phyloP scores from a whole-genome alignment of 2,888 invertebrate species.

The Rotaria sp. region DNA sequence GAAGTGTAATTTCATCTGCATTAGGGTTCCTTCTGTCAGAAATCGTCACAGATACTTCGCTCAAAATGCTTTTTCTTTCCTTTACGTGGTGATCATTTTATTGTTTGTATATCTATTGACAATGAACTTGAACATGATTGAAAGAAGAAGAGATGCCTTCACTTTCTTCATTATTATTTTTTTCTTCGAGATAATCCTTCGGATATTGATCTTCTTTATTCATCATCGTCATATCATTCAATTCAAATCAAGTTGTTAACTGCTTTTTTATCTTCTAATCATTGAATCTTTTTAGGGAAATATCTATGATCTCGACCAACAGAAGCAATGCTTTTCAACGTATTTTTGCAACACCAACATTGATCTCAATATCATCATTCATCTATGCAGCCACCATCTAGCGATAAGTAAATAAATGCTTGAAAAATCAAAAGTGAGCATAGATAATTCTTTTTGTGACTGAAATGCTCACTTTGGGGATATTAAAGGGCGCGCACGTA shows the following conservation, averaged over 20 bases:
- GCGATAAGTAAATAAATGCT: too few species aligned
- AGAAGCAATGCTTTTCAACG: not conserved
- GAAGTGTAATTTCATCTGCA: too few species aligned
- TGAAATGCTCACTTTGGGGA: too few species aligned
- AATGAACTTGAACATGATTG: constrained; percentile 17
- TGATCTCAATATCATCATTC: too few species aligned
- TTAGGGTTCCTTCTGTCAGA: too few species aligned
- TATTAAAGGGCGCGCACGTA: too few species aligned
- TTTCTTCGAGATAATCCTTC: not conserved
- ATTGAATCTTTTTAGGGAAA: not conserved
- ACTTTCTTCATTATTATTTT: not conserved
- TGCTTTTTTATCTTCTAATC: not conserved
- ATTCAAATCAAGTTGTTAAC: not conserved
- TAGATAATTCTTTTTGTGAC: too few species aligned
- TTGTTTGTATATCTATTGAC: not conserved
- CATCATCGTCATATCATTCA: too few species aligned
- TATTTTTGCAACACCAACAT: not conserved
- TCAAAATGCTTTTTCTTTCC: not conserved
- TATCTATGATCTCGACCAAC: not conserved
- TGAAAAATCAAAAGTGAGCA: too few species aligned
- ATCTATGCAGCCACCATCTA: too few species aligned
- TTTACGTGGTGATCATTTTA: not conserved
- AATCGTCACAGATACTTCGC: too few species aligned
- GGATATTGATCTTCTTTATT: not conserved
- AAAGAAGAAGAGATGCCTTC: not conserved